A percentile compares a stretch with the other conserved stretches of the same genome.
Evolutionary conservation across 2,888 invertebrate genomes (phyloP).

Genomic region (Catocala fraxini): DNA sequence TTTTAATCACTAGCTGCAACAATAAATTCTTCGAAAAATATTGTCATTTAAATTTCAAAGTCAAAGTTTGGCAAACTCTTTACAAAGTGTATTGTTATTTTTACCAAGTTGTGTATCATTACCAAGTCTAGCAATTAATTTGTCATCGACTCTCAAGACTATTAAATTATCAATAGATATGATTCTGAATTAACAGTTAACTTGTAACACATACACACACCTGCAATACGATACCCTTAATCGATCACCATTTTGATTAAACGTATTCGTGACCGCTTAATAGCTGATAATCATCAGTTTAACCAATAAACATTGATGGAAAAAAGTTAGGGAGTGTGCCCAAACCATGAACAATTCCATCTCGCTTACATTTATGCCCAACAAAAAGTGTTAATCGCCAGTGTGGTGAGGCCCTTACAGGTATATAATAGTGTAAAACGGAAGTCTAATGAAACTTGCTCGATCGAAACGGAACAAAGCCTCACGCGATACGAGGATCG

Average conservation of each 20-base stretch:
- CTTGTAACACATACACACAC: background rate
- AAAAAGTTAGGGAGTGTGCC: slow-evolving; percentile 12
- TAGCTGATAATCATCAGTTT: slow-evolving; percentile 10
- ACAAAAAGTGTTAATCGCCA: slow-evolving; percentile 21
- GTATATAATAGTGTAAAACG: slow-evolving; percentile 27
- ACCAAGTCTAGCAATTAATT: too few species aligned
- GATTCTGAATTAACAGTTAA: too few species aligned
- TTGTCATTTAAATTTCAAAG: too few species aligned
- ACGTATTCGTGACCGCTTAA: slow-evolving; percentile 13
- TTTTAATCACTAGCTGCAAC: too few species aligned
- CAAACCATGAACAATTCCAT: slow-evolving; percentile 13
- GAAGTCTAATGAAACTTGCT: slow-evolving; percentile 29
- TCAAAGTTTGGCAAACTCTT: too few species aligned
- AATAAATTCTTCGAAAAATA: too few species aligned
- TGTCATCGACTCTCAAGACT: too few species aligned
- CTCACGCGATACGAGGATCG: slow-evolving; percentile 34
- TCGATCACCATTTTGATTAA: slow-evolving; percentile 15
- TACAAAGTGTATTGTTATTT: too few species aligned
- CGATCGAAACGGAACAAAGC: slow-evolving; percentile 37
- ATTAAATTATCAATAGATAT: too few species aligned
- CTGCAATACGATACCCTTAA: background rate
- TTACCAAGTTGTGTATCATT: too few species aligned
- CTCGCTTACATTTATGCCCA: background rate
- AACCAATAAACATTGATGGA: slow-evolving; percentile 19
- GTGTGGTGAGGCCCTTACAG: slow-evolving; percentile 17